phyloP scores from a whole-genome alignment of 2,888 invertebrate genomes.

The Campaea margaritaria region DNA sequence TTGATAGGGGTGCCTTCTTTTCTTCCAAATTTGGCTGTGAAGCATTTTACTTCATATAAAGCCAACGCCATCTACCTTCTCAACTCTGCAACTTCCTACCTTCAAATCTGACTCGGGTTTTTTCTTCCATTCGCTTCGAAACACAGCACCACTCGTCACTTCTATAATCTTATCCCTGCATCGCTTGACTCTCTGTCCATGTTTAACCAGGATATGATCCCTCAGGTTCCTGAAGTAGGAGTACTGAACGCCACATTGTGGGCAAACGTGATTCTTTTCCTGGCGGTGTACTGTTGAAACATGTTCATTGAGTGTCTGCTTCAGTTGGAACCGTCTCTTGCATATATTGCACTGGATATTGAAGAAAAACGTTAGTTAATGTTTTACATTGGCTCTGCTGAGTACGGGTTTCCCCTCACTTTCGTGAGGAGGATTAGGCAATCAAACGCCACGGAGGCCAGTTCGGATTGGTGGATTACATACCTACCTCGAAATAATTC shows the following conservation, averaged over 20 bases:
- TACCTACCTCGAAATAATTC: too few species aligned
- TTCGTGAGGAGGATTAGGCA: too few species aligned
- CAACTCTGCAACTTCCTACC: too few species aligned
- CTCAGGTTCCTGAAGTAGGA: conserved; percentile 42
- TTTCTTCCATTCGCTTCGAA: not conserved
- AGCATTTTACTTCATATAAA: too few species aligned
- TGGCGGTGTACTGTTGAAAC: conserved; percentile 66
- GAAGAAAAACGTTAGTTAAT: too few species aligned
- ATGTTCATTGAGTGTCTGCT: conserved; percentile 71
- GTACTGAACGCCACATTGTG: conserved; percentile 66
- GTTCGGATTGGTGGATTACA: too few species aligned
- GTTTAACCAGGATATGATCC: conserved; percentile 9
- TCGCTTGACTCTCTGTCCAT: conserved; percentile 3
- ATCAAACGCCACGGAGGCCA: too few species aligned
- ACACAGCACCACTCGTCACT: not conserved
- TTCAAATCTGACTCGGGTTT: not conserved
- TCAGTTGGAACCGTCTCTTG: conserved; percentile 73
- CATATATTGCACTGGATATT: conserved; percentile 71
- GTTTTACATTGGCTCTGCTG: too few species aligned
- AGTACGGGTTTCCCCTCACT: too few species aligned
- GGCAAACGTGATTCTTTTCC: conserved; percentile 58
- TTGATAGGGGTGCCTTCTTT: too few species aligned
- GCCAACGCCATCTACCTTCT: too few species aligned
- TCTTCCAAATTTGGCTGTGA: too few species aligned
- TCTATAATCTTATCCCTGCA: conserved; percentile 3